phyloP scores from a whole-genome alignment of 2,797 vertebrate species.

The Philypnodon macrostomus region DNA sequence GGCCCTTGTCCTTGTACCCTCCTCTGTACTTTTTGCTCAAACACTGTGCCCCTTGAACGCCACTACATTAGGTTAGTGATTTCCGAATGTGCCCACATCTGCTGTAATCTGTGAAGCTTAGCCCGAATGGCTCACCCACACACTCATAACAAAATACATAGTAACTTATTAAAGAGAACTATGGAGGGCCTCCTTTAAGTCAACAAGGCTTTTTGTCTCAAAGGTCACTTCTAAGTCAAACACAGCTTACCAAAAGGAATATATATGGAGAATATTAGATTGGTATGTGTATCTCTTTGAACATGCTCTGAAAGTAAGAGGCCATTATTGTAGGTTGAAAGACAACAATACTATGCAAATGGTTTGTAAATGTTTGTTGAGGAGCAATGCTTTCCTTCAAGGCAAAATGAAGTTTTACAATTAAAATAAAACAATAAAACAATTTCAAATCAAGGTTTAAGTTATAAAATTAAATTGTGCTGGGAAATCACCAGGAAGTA shows the following conservation, averaged over 20 bases:
- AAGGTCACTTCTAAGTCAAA: slow-evolving; percentile 72
- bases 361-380: slow-evolving; percentile 15
- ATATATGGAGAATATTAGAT: slow-evolving; percentile 20
- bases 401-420: not conserved
- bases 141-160: slow-evolving; percentile 54
- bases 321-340: slow-evolving; percentile 4
- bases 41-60: slow-evolving; percentile 37
- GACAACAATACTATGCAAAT: slow-evolving; percentile 41
- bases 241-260: slow-evolving; percentile 43
- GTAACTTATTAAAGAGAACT: slow-evolving; percentile 76
- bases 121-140: slow-evolving; percentile 36
- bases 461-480: not conserved
- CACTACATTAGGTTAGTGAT: slow-evolving; percentile 70
- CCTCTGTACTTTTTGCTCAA: slow-evolving; percentile 29
- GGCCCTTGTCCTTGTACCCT: slow-evolving; percentile 54
- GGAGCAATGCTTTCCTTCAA: slow-evolving; percentile 1
- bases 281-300: slow-evolving; percentile 1
- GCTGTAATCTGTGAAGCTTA: slow-evolving; percentile 58
- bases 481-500: slow-evolving; percentile 1
- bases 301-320: slow-evolving; percentile 27
- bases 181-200: slow-evolving; percentile 60
- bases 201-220: slow-evolving; percentile 66
- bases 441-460: not conserved
- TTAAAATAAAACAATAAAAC: not conserved
- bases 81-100: slow-evolving; percentile 37